Evolutionary conservation across 2,888 invertebrate species (phyloP).

Genomic region (Heliconius aoede): DNA sequence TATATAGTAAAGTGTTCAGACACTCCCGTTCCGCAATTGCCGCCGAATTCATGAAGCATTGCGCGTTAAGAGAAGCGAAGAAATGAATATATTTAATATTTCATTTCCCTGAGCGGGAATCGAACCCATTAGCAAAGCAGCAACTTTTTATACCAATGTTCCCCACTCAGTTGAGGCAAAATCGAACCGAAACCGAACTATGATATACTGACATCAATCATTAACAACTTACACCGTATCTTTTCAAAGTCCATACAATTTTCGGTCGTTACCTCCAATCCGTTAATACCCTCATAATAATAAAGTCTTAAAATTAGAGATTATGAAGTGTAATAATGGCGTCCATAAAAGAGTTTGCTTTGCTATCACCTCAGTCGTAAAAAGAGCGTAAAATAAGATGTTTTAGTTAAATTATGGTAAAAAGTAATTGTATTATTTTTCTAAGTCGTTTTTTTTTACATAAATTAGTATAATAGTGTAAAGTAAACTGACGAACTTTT

Average conservation of each 20-base stretch:
- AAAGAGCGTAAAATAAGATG: slow-evolving; percentile 4
- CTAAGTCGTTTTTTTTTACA: too few species aligned
- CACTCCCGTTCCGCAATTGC: too few species aligned
- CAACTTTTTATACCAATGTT: neutral
- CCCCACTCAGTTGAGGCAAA: neutral
- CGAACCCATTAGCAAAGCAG: too few species aligned
- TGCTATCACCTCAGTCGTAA: slow-evolving; percentile 9
- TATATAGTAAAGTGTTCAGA: too few species aligned
- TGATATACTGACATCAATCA: neutral
- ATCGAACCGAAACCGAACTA: neutral
- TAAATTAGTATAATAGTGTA: too few species aligned
- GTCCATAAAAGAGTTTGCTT: slow-evolving; percentile 20
- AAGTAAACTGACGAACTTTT: too few species aligned
- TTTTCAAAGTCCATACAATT: slow-evolving; percentile 4
- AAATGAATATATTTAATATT: neutral
- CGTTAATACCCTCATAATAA: slow-evolving; percentile 13
- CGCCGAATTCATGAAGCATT: too few species aligned
- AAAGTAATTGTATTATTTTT: too few species aligned
- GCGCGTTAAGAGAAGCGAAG: neutral
- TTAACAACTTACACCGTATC: neutral
- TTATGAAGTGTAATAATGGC: slow-evolving; percentile 21
- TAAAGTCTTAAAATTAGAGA: slow-evolving; percentile 24
- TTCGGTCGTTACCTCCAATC: slow-evolving; percentile 19
- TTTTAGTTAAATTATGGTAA: neutral
- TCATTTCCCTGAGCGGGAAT: neutral